Base-by-base conservation (phyloP, 2,113 vertebrate genomes). In the Condylura cristata region DNA sequence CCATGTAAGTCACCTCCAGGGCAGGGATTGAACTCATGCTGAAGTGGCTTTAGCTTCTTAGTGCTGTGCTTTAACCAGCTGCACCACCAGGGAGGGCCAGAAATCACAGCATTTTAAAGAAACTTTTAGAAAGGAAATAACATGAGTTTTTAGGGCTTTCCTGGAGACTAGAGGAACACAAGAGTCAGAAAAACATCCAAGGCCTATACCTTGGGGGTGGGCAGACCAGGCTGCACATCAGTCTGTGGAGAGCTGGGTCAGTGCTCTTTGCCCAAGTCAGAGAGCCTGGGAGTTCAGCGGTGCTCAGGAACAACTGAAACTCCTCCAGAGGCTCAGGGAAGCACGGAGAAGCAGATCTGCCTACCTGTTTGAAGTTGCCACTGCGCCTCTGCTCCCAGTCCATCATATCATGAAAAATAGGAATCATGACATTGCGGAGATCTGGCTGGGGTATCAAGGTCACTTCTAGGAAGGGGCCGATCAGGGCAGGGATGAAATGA, bases 381-480 rank as follows among this genome's bases (percentile, higher is more conserved):
- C 99, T 99, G 89, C 99, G 98, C 44, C 99, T 98, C 98, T 99
- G 99, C 96, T 99, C 99, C 99, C 99, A 99, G 95, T 99, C 99
- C 99, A 99, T 99, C 99, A 99, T 99, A 97, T 99, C 99, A 28
- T 99, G 99, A 97, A 99, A 99, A 97, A 99, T 99, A 56, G 99
- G 99, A 97, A 99, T 99, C 99, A 99, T 99, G 95, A 99, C 99
- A 91, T 99, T 99, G 85, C 99, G 98, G 87, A 99, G 98, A 96
- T 99, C 99, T 8, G 99, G 98, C 97, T 99, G 99, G 75, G 99
- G 99, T 71, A 99, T 99, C 97, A 99, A 97, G 30, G 99, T 99
- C 97, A 99, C 99, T 98, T 99, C 99, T 94, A 99, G 98, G 97
- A 99, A 99, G 0, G 99, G 99, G 56, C 99, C 99, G 41, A 99